Percentiles rank a stretch among this genome's conserved stretches.
These are phyloP conservation scores for Aphelocoma coerulescens DNA, from an alignment of 2,113 vertebrate species.

Conservation along the genomic window DNA sequence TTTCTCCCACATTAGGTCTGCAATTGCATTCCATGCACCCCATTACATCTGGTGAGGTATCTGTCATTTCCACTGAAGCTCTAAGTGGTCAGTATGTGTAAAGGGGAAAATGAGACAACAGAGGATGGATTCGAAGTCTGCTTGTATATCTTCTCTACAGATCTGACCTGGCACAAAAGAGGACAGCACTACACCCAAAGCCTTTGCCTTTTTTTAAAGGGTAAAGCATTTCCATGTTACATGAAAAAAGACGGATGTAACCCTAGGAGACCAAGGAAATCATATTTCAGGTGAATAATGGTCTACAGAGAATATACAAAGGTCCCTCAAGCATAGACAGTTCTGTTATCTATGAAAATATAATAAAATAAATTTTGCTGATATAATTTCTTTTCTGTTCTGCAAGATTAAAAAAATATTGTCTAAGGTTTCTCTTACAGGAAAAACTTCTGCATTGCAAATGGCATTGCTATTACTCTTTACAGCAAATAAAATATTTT, in stretches of 20 bases:
- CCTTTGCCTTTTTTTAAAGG: background rate
- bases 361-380: background rate
- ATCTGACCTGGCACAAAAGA: background rate
- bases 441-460: background rate
- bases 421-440: background rate
- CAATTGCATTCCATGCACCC: slow-evolving; percentile 64
- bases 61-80: slow-evolving; percentile 52
- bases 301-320: background rate
- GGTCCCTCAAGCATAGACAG: background rate
- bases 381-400: background rate
- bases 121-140: background rate
- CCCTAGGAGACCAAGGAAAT: background rate
- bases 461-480: background rate
- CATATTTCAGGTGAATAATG: background rate
- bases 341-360: background rate
- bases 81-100: background rate
- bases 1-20: slow-evolving; percentile 65
- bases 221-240: background rate
- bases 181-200: background rate
- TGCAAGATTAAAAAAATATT: background rate
- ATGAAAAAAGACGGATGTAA: background rate
- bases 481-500: background rate
- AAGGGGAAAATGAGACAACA: background rate
- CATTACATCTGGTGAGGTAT: slow-evolving; percentile 37
- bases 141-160: background rate